These are phyloP conservation scores for Orchestia grillus DNA, from an alignment of 1,140 invertebrate genomes.

Conservation along the genomic window DNA sequence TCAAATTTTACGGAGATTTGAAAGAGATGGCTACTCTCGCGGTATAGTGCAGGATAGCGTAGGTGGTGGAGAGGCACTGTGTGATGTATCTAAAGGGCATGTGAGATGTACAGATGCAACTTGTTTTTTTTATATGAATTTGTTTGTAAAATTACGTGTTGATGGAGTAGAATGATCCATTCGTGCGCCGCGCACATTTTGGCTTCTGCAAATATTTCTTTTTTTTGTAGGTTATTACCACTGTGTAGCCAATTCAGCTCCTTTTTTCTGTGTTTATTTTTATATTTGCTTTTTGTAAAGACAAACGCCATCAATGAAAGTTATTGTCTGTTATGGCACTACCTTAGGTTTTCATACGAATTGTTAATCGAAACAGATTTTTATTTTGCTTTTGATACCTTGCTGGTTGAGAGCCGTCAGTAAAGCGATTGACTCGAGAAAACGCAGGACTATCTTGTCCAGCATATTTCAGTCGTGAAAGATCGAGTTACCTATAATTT, in stretches of 20 bases:
- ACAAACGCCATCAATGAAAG: neutral
- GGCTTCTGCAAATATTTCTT: neutral
- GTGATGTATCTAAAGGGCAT: slow-evolving; percentile 28
- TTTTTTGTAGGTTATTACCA: neutral
- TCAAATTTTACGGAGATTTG: slow-evolving; percentile 28
- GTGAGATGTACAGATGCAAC: neutral
- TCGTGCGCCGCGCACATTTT: neutral
- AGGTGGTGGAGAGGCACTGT: neutral
- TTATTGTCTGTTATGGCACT: too few species aligned
- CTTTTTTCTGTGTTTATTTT: neutral
- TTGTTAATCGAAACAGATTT: neutral
- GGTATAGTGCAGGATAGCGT: neutral
- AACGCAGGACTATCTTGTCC: neutral
- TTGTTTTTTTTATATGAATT: neutral
- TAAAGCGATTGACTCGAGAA: neutral
- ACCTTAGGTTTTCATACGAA: neutral
- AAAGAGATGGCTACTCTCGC: neutral
- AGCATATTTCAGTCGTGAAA: neutral
- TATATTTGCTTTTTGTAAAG: neutral
- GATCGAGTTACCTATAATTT: neutral
- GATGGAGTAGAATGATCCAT: neutral
- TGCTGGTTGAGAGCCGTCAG: neutral
- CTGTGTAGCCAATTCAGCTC: neutral
- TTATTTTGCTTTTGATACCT: neutral
- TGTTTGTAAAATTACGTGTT: neutral